Conservation (phyloP, 1,140 invertebrate species). For the Anastrepha ludens region DNA sequence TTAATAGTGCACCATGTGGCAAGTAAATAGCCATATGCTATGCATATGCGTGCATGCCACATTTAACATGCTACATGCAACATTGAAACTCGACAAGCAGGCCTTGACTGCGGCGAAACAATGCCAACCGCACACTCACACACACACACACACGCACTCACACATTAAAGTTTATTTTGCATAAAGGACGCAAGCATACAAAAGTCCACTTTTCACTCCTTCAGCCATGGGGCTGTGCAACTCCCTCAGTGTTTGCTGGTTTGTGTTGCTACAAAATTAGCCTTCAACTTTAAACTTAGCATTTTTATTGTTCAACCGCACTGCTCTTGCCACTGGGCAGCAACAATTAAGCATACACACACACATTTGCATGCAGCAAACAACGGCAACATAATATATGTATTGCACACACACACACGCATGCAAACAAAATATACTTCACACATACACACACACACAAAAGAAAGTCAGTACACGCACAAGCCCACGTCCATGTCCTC, state of each 20-base stretch:
- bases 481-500: no score
- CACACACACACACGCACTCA: neutral
- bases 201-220: neutral
- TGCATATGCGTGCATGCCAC: constrained; percentile 23
- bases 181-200: neutral
- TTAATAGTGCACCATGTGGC: neutral
- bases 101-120: constrained; percentile 40
- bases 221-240: neutral
- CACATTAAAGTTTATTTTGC: constrained; percentile 18
- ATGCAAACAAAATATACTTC: neutral
- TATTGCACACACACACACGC: neutral
- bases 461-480: no score
- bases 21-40: constrained; percentile 31
- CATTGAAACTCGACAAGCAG: constrained; percentile 43
- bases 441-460: no score
- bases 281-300: constrained; percentile 52
- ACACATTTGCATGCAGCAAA: neutral
- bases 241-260: neutral
- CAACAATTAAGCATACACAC: neutral
- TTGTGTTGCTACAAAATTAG: constrained; percentile 19
- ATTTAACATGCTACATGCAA: constrained; percentile 37
- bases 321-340: neutral
- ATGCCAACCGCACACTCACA: neutral
- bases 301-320: constrained; percentile 42
- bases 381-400: neutral